A percentile compares a stretch with the other conserved stretches of the same genome.
These are phyloP conservation scores for Phortica magna DNA, from an alignment of 2,888 invertebrate species.

Conservation along the genomic window DNA sequence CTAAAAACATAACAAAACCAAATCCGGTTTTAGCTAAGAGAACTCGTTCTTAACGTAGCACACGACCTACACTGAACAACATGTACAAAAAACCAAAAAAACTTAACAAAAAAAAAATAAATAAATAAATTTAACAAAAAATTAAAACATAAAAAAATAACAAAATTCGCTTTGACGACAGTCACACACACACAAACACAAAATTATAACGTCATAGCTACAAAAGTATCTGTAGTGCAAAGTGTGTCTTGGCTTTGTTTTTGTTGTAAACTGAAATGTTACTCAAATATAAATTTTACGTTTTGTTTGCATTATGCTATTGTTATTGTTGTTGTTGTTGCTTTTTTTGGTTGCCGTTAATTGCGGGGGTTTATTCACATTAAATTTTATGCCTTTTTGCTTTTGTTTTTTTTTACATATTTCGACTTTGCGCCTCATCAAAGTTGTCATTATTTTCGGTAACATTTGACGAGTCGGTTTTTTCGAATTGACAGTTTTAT, in stretches of 20 bases:
- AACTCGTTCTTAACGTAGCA: constrained; percentile 47
- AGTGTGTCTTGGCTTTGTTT: not conserved
- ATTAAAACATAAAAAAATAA: too few species aligned
- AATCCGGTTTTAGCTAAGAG: constrained; percentile 59
- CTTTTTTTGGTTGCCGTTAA: not conserved
- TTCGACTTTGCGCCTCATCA: too few species aligned
- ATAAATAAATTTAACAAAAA: not conserved
- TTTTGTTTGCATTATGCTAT: not conserved
- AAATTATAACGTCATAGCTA: constrained; percentile 23
- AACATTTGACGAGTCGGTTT: not conserved
- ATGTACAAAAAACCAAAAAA: not conserved
- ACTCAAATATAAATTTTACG: too few species aligned
- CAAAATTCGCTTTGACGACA: too few species aligned
- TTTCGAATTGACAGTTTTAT: constrained; percentile 1
- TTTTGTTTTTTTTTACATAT: too few species aligned
- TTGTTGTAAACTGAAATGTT: too few species aligned
- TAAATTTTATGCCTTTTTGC: too few species aligned
- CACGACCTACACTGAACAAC: constrained; percentile 60
- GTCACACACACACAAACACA: not conserved
- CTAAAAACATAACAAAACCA: too few species aligned
- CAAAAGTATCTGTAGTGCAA: constrained; percentile 4
- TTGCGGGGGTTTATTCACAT: constrained; percentile 6
- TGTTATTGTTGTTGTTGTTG: not conserved
- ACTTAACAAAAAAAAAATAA: not conserved
- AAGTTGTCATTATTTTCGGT: too few species aligned